Conservation (phyloP, 2,888 invertebrate genomes). For the Athalia rosae region DNA sequence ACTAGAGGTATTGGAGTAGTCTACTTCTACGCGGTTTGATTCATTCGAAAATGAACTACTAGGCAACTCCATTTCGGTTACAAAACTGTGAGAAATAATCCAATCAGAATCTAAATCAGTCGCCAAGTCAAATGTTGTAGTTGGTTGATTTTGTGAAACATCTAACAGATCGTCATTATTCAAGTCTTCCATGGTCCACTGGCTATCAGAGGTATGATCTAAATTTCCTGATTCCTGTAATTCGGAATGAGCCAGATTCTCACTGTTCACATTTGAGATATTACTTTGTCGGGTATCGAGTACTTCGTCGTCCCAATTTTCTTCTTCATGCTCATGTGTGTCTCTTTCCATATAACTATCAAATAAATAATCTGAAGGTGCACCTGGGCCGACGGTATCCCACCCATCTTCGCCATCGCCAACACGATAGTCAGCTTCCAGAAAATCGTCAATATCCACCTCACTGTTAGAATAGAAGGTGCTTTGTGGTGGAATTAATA, state of each 20-base stretch:
- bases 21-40: not conserved
- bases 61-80: too few relatives aligned
- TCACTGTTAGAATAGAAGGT: constrained; percentile 49
- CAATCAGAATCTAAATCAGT: constrained; percentile 20
- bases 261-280: not conserved
- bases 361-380: constrained; percentile 42
- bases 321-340: constrained; percentile 10
- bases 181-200: constrained; percentile 16
- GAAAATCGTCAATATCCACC: constrained; percentile 36
- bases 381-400: constrained; percentile 50
- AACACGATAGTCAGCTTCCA: constrained; percentile 25
- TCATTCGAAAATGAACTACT: too few relatives aligned
- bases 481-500: constrained; percentile 56
- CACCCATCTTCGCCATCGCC: constrained; percentile 49
- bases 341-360: constrained; percentile 29
- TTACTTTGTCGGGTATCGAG: constrained; percentile 3
- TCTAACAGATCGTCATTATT: constrained; percentile 1
- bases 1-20: not conserved
- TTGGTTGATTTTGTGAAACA: not conserved
- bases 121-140: not conserved
- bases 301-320: constrained; percentile 50
- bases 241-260: constrained; percentile 13
- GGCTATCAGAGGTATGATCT: constrained; percentile 10
- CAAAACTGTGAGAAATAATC: not conserved
- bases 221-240: not conserved